These are phyloP conservation scores for Zaprionus capensis DNA, from an alignment of 1,140 invertebrate genomes.

Conservation along the genomic window DNA sequence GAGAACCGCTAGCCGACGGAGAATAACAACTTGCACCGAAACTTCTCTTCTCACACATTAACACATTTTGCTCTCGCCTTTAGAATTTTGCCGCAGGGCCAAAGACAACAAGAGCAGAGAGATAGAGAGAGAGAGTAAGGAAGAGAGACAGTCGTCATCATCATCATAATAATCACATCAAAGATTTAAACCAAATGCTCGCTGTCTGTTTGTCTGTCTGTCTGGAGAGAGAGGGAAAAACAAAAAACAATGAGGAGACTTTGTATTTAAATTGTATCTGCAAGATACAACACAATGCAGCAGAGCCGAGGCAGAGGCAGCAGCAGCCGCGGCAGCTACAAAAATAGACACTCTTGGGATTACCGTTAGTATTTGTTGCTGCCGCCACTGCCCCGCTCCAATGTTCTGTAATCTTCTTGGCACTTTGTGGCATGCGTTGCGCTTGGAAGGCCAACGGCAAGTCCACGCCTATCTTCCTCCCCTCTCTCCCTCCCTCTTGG, in stretches of 20 bases:
- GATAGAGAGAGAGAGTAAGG: slow-evolving; percentile 7
- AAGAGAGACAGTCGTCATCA: slow-evolving; percentile 50
- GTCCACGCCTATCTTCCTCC: slow-evolving; percentile 24
- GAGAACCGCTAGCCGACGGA: slow-evolving; percentile 59
- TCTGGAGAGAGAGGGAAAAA: not conserved
- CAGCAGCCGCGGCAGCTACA: slow-evolving; percentile 41
- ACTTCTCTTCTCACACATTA: slow-evolving; percentile 75
- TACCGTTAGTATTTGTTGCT: slow-evolving; percentile 72
- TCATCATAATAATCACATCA: slow-evolving; percentile 62
- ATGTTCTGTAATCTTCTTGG: slow-evolving; percentile 22
- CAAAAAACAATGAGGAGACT: slow-evolving; percentile 73
- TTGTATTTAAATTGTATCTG: slow-evolving; percentile 78
- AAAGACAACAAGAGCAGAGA: slow-evolving; percentile 41
- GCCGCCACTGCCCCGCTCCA: slow-evolving; percentile 14
- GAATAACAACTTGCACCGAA: slow-evolving; percentile 54
- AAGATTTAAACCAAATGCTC: slow-evolving; percentile 57
- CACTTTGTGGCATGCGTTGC: slow-evolving; percentile 51
- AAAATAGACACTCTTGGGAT: slow-evolving; percentile 75
- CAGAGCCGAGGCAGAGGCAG: slow-evolving; percentile 2
- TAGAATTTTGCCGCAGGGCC: slow-evolving; percentile 51
- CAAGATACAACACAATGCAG: slow-evolving; percentile 49
- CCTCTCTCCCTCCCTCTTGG: not conserved
- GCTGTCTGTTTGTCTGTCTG: slow-evolving; percentile 18
- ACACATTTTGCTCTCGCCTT: slow-evolving; percentile 63
- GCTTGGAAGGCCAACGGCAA: slow-evolving; percentile 75